Evolutionary conservation across 2,888 invertebrate genomes (phyloP), one percentile per base, ranked within the genome.

Genomic region (Mylabris sibirica): DNA sequence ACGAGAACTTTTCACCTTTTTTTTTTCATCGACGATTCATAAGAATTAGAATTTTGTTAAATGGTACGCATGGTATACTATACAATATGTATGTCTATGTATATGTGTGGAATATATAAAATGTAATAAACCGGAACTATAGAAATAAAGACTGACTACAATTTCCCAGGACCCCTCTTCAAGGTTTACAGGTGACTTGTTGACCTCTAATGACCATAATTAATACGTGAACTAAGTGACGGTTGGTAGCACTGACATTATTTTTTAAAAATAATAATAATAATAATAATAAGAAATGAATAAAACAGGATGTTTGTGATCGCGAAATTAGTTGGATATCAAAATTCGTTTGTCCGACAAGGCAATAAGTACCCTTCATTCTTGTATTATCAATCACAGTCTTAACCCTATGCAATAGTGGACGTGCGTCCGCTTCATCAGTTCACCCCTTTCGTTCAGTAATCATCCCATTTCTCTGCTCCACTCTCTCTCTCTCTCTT

Each of bases 191-290:
- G 75, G 70, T 76, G 75, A 75, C 74, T 73, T 74, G 67, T 24
- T 73, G 76, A 76, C 75, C 76, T 70, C 61, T 73, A 75, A 76
- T 69, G 66, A 75, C 74, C 74, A 71, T 76, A 74, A 76, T 76
- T 76, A 76, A 76, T 75, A 65, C 70, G 67, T 70, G 69, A 73
- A 74, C 71, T 69, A 64, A 70, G 65, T 69, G 69, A 69, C 68
- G 71, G 74, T 70, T 74, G 75, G 68, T 70, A 65, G 69, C 73
- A 64, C 70, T 70, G 67, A 69, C 71, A 69, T 69, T 41, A 3
- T 41, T 41, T 69, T 41, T 41, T 41, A 14, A n/a, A 1, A 30
- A 30, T 30, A 14, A 14, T 11, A 14, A n/a, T n/a, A 41, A 2
- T 41, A 14, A 12, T 4, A 14, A 41, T 12, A 3, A 35, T 6